Conservation (phyloP, 2,113 vertebrate species). For the Nycticebus coucang region DNA sequence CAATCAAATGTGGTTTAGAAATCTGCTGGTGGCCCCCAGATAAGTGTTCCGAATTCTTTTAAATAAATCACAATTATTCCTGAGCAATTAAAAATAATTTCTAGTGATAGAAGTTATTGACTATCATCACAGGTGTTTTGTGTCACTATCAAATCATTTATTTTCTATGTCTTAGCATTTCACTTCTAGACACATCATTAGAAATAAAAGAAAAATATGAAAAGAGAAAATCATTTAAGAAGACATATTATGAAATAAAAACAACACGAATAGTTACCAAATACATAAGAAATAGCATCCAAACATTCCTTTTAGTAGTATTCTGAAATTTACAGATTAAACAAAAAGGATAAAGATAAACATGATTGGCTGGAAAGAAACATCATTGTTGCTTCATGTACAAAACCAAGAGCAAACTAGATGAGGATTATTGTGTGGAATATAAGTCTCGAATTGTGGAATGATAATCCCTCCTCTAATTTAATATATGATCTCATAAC, state of each 20-base stretch:
- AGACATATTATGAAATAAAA: neutral
- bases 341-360: neutral
- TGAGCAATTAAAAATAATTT: neutral
- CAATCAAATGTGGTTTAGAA: neutral
- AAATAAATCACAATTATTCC: neutral
- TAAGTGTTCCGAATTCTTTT: neutral
- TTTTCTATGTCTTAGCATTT: neutral
- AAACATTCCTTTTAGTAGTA: neutral
- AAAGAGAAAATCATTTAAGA: neutral
- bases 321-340: neutral
- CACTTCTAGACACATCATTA: neutral
- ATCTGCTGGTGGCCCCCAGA: neutral
- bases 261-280: neutral
- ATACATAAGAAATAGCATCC: accelerated
- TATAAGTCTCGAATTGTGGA: neutral
- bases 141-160: neutral
- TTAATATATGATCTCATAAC: neutral
- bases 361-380: neutral
- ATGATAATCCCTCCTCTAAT: neutral
- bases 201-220: neutral
- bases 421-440: neutral
- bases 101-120: neutral
- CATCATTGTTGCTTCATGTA: neutral
- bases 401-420: neutral
- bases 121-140: neutral